Conservation (phyloP, 2,888 invertebrate genomes). For the Polydrusus cervinus region DNA sequence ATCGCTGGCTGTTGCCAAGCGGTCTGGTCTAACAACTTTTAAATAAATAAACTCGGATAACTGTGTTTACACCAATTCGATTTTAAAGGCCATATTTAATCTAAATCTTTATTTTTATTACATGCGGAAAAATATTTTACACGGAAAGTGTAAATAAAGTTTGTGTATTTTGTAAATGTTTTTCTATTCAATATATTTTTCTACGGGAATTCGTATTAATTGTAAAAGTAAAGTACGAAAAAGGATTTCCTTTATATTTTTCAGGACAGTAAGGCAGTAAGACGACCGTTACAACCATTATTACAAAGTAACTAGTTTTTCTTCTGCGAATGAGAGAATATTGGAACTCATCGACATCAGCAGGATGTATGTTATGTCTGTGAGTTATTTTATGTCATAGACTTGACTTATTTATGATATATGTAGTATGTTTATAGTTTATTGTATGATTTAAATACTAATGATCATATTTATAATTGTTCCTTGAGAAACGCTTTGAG, state of each 20-base stretch:
- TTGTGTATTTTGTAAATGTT: not conserved
- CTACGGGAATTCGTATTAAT: too few species aligned
- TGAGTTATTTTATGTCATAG: not conserved
- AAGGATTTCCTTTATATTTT: not conserved
- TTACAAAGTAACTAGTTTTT: slow-evolving; percentile 8
- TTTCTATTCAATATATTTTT: too few species aligned
- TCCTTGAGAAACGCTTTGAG: too few species aligned
- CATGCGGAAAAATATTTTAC: slow-evolving; percentile 4
- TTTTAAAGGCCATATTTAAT: slow-evolving; percentile 13
- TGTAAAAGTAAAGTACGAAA: not conserved
- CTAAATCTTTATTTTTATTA: slow-evolving; percentile 16
- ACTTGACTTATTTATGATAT: too few species aligned
- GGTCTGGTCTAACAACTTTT: slow-evolving; percentile 34
- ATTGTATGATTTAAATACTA: not conserved
- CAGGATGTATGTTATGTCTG: not conserved
- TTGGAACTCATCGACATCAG: not conserved
- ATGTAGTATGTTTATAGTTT: not conserved
- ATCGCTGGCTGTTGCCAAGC: slow-evolving; percentile 35
- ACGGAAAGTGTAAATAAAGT: not conserved
- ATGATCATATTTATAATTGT: too few species aligned
- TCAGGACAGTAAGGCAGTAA: slow-evolving; percentile 8
- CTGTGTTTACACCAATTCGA: slow-evolving; percentile 21
- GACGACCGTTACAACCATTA: slow-evolving; percentile 7
- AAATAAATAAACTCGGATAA: slow-evolving; percentile 39
- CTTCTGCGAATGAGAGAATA: not conserved